These are phyloP conservation scores for Cariama cristata DNA, from an alignment of 2,113 vertebrate genomes.

Conservation along the genomic window DNA sequence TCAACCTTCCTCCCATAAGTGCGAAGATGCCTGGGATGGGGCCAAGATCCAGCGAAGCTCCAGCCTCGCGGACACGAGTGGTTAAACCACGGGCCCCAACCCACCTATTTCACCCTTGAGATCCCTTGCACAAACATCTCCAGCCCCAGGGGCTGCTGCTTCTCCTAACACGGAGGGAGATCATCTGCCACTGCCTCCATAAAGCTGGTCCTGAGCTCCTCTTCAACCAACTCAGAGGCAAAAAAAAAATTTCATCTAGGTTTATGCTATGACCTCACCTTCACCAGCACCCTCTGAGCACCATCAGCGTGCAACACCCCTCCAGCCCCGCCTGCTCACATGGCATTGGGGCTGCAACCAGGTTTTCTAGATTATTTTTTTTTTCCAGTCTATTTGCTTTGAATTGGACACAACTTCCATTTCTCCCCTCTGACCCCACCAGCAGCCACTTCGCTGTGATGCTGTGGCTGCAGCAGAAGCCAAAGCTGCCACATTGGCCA, in stretches of 20 bases:
- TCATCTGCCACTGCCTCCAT: background rate
- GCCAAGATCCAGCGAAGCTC: background rate
- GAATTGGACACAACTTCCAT: background rate
- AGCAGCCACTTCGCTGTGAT: fast-evolving
- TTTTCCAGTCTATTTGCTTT: background rate
- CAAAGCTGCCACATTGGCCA: background rate
- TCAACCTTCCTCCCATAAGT: background rate
- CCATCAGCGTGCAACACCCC: background rate
- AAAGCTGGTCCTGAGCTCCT: background rate
- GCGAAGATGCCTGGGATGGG: fast-evolving
- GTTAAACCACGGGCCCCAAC: background rate
- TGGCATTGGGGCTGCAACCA: fast-evolving
- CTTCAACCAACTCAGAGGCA: background rate
- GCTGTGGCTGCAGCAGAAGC: background rate
- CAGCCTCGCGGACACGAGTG: background rate
- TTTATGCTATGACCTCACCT: background rate
- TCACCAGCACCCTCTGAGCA: background rate
- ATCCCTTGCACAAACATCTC: background rate
- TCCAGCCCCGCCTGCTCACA: background rate
- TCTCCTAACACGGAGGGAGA: fast-evolving
- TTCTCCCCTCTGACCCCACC: background rate
- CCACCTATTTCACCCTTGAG: background rate
- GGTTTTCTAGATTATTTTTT: background rate
- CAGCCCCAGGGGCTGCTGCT: background rate
- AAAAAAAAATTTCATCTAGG: background rate